These are phyloP conservation scores for Heliornis fulica DNA, from an alignment of 2,113 vertebrate genomes.

Conservation along the genomic window DNA sequence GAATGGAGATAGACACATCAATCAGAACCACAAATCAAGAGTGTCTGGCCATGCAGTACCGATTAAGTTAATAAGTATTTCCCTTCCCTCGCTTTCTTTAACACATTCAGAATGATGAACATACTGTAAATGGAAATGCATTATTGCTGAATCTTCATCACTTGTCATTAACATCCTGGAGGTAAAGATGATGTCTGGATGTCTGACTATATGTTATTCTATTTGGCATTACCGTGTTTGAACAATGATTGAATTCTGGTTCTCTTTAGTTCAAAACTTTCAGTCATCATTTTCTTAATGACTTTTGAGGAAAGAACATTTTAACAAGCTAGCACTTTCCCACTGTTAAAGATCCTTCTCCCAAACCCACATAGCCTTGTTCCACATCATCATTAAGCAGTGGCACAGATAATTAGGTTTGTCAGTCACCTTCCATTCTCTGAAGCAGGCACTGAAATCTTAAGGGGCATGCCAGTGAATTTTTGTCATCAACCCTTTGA, in stretches of 20 bases:
- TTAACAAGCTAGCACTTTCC: not conserved
- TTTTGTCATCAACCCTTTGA: not conserved
- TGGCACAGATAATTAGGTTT: not conserved
- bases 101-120: constrained; percentile 18
- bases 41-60: not conserved
- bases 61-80: constrained; percentile 36
- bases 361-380: not conserved
- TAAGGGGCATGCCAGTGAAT: not conserved
- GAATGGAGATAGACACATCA: constrained; percentile 13
- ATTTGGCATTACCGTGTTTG: not conserved
- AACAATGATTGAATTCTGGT: not conserved
- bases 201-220: not conserved
- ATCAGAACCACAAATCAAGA: constrained; percentile 24
- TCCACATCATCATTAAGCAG: not conserved
- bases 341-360: not conserved
- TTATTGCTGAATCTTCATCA: constrained; percentile 9
- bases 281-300: not conserved
- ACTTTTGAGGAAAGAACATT: not conserved
- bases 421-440: not conserved
- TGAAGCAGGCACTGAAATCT: not conserved
- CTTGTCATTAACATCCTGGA: constrained; percentile 18
- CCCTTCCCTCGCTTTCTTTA: constrained; percentile 4
- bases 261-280: not conserved
- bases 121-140: constrained; percentile 22
- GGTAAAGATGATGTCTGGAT: not conserved